phyloP scores from a whole-genome alignment of 2,888 invertebrate species.

The Andrena camellia region DNA sequence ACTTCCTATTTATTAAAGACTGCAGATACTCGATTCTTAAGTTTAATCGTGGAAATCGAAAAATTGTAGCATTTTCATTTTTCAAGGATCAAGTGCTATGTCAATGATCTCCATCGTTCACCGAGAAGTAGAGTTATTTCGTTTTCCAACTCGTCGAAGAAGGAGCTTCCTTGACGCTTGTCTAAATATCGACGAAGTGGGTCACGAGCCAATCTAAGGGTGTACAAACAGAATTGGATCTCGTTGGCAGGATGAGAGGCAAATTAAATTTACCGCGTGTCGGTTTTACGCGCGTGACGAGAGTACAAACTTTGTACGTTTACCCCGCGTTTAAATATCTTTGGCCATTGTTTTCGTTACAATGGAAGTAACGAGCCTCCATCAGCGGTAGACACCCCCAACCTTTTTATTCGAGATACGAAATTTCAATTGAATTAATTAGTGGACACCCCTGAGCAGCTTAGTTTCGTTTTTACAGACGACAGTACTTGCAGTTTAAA shows the following conservation, averaged over 20 bases:
- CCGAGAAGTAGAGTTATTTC: not conserved
- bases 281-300: slow-evolving; percentile 5
- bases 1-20: too few species aligned
- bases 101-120: not conserved
- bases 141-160: not conserved
- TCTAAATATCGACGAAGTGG: slow-evolving; percentile 31
- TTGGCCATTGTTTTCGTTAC: not conserved
- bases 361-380: not conserved
- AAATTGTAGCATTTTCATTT: too few species aligned
- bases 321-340: not conserved
- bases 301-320: not conserved
- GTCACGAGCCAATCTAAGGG: slow-evolving; percentile 27
- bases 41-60: too few species aligned
- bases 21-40: too few species aligned
- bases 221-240: slow-evolving; percentile 20
- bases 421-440: not conserved
- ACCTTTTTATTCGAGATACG: not conserved
- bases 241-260: slow-evolving; percentile 8
- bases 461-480: too few species aligned
- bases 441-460: too few species aligned
- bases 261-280: slow-evolving; percentile 33
- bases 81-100: not conserved
- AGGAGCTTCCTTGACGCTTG: not conserved
- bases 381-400: not conserved
- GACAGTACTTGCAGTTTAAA: too few species aligned